Evolutionary conservation across 1,140 invertebrate genomes (phyloP).

Genomic region (Drosophila bocqueti): DNA sequence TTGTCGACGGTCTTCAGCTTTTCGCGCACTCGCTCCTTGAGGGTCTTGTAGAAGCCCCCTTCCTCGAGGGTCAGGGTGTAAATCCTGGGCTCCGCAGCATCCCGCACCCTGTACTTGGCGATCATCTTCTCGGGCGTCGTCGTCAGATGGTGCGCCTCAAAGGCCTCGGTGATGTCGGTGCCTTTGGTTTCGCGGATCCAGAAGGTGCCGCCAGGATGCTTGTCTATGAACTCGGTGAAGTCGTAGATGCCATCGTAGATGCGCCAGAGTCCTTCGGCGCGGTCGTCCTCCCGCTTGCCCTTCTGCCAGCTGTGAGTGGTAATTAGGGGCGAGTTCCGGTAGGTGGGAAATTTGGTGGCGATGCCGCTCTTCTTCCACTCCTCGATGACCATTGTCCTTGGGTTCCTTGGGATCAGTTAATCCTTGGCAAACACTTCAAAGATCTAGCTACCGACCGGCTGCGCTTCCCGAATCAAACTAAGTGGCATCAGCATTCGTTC

Average conservation of each 20-base stretch:
- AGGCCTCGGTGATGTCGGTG: conserved; percentile 91
- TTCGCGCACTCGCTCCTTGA: conserved; percentile 86
- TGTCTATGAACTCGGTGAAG: conserved; percentile 87
- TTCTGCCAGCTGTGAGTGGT: conserved; percentile 86
- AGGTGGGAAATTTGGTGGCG: conserved; percentile 78
- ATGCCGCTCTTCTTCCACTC: conserved; percentile 77
- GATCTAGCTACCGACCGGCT: conserved; percentile 9
- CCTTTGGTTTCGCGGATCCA: conserved; percentile 89
- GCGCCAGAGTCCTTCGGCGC: conserved; percentile 89
- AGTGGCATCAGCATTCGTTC: conserved; percentile 6
- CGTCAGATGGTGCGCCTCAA: conserved; percentile 88
- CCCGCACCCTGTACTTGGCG: conserved; percentile 87
- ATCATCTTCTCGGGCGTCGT: conserved; percentile 86
- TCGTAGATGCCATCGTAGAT: conserved; percentile 89
- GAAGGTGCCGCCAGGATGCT: conserved; percentile 89
- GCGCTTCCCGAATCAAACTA: conserved; percentile 34
- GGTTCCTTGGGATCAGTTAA: neutral
- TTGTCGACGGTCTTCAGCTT: conserved; percentile 85
- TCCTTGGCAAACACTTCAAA: neutral
- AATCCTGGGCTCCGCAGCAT: conserved; percentile 86
- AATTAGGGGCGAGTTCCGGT: conserved; percentile 67
- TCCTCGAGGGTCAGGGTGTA: conserved; percentile 88
- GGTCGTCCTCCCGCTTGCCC: conserved; percentile 87
- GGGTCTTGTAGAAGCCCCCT: conserved; percentile 89
- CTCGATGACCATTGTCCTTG: conserved; percentile 72